Evolutionary conservation across 2,888 invertebrate species (phyloP).

Genomic region (Ichneumon xanthorius): DNA sequence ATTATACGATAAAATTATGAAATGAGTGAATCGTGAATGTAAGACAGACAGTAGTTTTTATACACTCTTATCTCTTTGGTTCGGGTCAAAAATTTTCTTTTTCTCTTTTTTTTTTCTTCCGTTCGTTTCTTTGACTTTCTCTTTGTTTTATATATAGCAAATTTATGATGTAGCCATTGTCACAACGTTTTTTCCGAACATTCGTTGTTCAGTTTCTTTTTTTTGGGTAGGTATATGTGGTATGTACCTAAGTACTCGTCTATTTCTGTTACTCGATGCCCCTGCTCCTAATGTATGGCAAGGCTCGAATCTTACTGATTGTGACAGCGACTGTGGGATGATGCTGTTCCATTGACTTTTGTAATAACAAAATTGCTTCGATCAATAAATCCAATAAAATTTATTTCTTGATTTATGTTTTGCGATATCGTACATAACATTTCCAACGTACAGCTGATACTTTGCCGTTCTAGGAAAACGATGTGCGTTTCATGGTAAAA

Average conservation of each 20-base stretch:
- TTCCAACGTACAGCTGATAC: background rate
- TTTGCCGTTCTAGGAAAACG: background rate
- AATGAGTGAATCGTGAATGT: slow-evolving; percentile 72
- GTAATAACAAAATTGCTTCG: slow-evolving; percentile 76
- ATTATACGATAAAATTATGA: slow-evolving; percentile 67
- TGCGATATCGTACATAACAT: background rate
- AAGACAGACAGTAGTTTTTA: slow-evolving; percentile 73
- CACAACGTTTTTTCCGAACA: slow-evolving; percentile 56
- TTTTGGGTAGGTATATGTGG: slow-evolving; percentile 48
- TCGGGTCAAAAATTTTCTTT: slow-evolving; percentile 64
- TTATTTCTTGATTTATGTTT: slow-evolving; percentile 35
- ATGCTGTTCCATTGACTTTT: slow-evolving; percentile 74
- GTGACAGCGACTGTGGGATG: slow-evolving; percentile 67
- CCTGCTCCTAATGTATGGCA: slow-evolving; percentile 66
- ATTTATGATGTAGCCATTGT: slow-evolving; percentile 53
- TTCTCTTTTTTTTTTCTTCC: slow-evolving; percentile 3
- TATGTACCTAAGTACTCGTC: slow-evolving; percentile 67
- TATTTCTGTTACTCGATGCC: slow-evolving; percentile 68
- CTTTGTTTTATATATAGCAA: slow-evolving; percentile 42
- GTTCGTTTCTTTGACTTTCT: slow-evolving; percentile 27
- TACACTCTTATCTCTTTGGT: slow-evolving; percentile 70
- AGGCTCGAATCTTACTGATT: slow-evolving; percentile 63
- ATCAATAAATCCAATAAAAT: slow-evolving; percentile 76
- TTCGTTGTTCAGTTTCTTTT: slow-evolving; percentile 46
- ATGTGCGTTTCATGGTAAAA: background rate